These are phyloP conservation scores for Chrosomus eos DNA, from an alignment of 2,797 vertebrate genomes.

Conservation along the genomic window DNA sequence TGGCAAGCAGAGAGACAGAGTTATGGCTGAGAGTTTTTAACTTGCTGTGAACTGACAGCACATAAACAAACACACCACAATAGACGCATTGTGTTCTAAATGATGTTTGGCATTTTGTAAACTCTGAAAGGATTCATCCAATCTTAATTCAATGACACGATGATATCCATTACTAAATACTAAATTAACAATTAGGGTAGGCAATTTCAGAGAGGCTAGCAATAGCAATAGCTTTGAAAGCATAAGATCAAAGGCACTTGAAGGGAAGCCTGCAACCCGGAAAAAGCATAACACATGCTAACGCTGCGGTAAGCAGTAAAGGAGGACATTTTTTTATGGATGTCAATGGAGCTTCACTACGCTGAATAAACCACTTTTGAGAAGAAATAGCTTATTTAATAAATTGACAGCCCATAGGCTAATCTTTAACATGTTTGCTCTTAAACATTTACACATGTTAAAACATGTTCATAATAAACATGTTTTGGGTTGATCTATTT, in stretches of 20 bases:
- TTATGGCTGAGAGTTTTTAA: slow-evolving; percentile 69
- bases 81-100: neutral
- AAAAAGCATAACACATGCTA: neutral
- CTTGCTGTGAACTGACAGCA: slow-evolving; percentile 68
- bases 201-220: neutral
- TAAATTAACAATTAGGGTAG: neutral
- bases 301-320: neutral
- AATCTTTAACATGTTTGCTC: neutral
- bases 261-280: neutral
- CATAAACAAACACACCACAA: slow-evolving; percentile 69
- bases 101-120: neutral
- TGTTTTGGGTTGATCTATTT: neutral
- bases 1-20: slow-evolving; percentile 71
- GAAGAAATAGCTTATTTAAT: neutral
- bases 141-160: neutral
- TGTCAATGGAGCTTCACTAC: neutral
- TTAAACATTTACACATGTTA: too few species aligned
- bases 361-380: neutral
- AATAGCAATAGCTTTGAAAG: neutral
- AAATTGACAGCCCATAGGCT: neutral
- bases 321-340: neutral
- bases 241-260: neutral
- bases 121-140: neutral
- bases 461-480: too few species aligned
- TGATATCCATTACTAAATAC: neutral